Base-by-base conservation (phyloP, 2,888 invertebrate species). In the Athalia cordata region DNA sequence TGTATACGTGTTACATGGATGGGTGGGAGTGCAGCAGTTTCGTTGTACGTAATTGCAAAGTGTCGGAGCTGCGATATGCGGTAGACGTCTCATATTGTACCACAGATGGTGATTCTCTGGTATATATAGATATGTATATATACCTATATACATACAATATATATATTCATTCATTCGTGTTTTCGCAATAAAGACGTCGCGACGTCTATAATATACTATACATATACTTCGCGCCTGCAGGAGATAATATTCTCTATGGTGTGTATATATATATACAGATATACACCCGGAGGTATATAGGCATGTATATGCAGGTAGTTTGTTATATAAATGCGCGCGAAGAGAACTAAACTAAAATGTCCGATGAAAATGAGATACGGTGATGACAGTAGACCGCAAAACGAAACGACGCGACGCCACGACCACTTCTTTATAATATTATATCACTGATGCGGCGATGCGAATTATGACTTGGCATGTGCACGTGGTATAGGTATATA, bases 301-400 rank as follows among this genome's bases (percentile, higher is more conserved):
- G 8, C 43, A 15, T 61, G 13, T 61, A 7, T 61, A n/a, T 61
- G 13, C 13, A 15, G 59, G 59, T 59, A 15, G 13, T 59, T 64
- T n/a, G 45, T 29, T 29, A 29, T 29, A 29, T 29, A 29, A 29
- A 29, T 29, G 29, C 29, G 29, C 29, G 29, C 29, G 29, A 29
- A 29, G 29, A 29, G 29, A 29, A 29, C 29, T 29, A 29, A 29
- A 29, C 29, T 7, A 6, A 5, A 45, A 11, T 7, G 64, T 47
- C 49, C 15, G 13, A n/a, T 15, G 50, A 9, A 15, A 47, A 50
- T 68, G 89, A 89, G 88, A 87, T 89, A 89, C 89, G 89, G 84
- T 89, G 89, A 89, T 89, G 89, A 89, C 86, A 88, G 85, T 83
- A 84, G 84, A 89, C 89, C 89, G 86, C 89, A 89, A 86, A 84